Evolutionary conservation across 2,113 vertebrate genomes (phyloP).

Genomic region (Paracanthobrama guichenoti): DNA sequence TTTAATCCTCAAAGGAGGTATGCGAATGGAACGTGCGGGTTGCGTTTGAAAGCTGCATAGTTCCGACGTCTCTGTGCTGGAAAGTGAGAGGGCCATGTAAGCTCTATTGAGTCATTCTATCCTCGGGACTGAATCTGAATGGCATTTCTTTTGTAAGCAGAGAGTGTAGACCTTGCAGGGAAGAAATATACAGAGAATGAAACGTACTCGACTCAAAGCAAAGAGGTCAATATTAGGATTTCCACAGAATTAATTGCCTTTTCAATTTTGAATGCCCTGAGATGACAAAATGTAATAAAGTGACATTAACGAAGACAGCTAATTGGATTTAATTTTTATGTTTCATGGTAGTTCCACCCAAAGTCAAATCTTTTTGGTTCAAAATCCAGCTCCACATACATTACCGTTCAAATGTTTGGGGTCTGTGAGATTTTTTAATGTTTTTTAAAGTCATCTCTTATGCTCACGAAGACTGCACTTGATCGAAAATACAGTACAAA

Average conservation of each 20-base stretch:
- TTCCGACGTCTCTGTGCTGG: background rate
- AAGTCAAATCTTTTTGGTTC: background rate
- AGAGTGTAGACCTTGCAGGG: background rate
- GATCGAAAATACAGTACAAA: too few species aligned
- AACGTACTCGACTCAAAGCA: background rate
- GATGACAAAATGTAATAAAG: background rate
- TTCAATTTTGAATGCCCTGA: background rate
- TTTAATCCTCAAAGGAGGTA: conserved; percentile 31
- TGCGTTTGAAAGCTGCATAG: conserved; percentile 31
- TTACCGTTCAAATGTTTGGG: too few species aligned
- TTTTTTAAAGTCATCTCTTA: too few species aligned
- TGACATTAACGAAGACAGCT: background rate
- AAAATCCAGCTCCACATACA: background rate
- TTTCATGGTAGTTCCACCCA: background rate
- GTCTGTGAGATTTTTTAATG: background rate
- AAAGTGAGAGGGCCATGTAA: background rate
- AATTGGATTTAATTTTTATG: background rate
- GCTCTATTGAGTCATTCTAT: conserved; percentile 41
- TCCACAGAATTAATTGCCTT: background rate
- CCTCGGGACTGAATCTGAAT: conserved; percentile 37
- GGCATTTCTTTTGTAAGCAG: conserved; percentile 27
- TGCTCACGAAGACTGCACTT: background rate
- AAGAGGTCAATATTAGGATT: background rate
- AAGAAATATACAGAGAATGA: background rate
- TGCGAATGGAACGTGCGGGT: background rate